Conservation (phyloP, 2,888 invertebrate species). For the Xanthorhoe spadicearia region DNA sequence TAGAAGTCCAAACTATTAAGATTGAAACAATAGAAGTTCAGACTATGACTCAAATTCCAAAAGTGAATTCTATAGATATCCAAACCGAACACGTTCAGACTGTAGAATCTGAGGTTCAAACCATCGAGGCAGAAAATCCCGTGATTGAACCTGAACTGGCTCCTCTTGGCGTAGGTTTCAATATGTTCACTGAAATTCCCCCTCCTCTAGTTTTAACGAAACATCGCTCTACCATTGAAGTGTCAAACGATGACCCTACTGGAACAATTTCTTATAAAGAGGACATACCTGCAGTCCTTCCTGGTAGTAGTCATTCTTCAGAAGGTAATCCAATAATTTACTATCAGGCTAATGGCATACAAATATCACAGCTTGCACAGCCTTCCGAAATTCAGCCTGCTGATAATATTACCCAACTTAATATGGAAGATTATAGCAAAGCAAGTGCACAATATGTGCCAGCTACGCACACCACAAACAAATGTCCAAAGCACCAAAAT, state of each 20-base stretch:
- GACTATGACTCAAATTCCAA: background rate
- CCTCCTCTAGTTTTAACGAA: background rate
- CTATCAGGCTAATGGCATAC: constrained; percentile 10
- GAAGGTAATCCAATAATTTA: constrained; percentile 5
- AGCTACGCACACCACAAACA: background rate
- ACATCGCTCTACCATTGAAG: background rate
- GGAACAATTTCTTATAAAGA: constrained; percentile 5
- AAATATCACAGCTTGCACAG: constrained; percentile 5
- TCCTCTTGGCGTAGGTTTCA: background rate
- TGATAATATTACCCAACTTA: background rate
- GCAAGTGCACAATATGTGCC: background rate
- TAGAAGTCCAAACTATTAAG: constrained; percentile 4
- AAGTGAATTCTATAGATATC: background rate
- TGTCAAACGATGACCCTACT: background rate
- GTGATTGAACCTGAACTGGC: background rate
- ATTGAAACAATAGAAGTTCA: background rate
- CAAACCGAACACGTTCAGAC: constrained; percentile 6
- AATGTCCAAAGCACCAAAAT: constrained; percentile 4
- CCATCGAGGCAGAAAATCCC: background rate
- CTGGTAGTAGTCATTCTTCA: background rate
- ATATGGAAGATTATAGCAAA: background rate
- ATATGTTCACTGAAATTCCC: constrained; percentile 13
- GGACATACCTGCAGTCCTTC: background rate
- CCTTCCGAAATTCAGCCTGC: background rate
- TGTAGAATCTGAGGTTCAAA: background rate